These are phyloP conservation scores for Xiphias gladius DNA, from an alignment of 2,113 vertebrate genomes.

Conservation along the genomic window DNA sequence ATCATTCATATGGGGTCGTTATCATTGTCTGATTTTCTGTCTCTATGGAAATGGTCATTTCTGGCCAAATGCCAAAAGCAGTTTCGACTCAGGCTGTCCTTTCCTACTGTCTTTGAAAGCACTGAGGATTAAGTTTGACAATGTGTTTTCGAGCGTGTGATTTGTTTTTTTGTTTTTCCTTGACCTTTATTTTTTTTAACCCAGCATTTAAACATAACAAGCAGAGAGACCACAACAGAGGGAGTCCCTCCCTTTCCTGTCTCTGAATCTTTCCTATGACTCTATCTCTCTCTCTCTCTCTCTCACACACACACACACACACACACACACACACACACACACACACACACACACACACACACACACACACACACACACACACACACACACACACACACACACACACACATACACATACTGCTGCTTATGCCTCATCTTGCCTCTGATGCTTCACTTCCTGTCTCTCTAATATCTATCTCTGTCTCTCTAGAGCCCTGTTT, in stretches of 20 bases:
- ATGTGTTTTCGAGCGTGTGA: slow-evolving; percentile 16
- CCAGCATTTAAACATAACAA: slow-evolving; percentile 8
- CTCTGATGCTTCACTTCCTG: slow-evolving; percentile 40
- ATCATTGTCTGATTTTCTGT: slow-evolving; percentile 6
- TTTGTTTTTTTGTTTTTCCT: neutral
- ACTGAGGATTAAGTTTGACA: neutral
- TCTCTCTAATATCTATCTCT: slow-evolving; percentile 49
- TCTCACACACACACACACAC: neutral
- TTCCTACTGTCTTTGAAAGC: slow-evolving; percentile 5
- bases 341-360: neutral
- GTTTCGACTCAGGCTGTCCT: slow-evolving; percentile 11
- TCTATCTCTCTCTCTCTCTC: too few relatives aligned
- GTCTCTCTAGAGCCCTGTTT: slow-evolving; percentile 43
- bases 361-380: slow-evolving; percentile 9
- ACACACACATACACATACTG: slow-evolving; percentile 6
- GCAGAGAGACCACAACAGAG: neutral
- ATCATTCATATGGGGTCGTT: neutral
- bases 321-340: slow-evolving; percentile 9
- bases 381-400: neutral
- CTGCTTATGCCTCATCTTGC: neutral
- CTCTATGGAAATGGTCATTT: slow-evolving; percentile 12
- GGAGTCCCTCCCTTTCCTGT: neutral
- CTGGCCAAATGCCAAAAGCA: neutral
- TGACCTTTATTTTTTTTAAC: slow-evolving; percentile 27
- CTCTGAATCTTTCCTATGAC: neutral